Percentiles rank a stretch among this genome's conserved stretches.
phyloP scores from a whole-genome alignment of 2,797 vertebrate species.

The Scleropages formosus region DNA sequence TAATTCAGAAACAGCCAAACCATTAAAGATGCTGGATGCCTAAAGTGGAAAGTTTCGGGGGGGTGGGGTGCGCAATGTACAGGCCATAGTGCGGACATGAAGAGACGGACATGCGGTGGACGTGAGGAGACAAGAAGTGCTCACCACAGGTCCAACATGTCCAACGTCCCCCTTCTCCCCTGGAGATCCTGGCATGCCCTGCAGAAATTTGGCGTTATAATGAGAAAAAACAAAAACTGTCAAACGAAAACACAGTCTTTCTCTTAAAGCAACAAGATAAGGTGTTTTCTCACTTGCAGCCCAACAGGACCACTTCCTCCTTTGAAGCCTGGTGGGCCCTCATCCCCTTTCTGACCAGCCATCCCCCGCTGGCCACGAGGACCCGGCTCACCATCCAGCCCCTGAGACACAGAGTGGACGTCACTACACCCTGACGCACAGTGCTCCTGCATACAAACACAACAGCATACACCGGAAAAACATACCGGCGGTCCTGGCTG shows the following conservation, averaged over 20 bases:
- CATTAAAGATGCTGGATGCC: too few relatives aligned
- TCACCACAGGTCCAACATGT: constrained; percentile 79
- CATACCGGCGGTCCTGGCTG: constrained; percentile 77
- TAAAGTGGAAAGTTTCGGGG: too few relatives aligned
- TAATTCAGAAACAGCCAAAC: too few relatives aligned
- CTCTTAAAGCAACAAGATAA: too few relatives aligned
- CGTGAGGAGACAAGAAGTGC: constrained; percentile 14
- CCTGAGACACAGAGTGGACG: constrained; percentile 59
- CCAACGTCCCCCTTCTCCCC: constrained; percentile 86
- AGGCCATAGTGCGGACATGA: too few relatives aligned
- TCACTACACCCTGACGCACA: background rate
- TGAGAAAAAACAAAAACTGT: background rate
- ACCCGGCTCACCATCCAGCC: constrained; percentile 83
- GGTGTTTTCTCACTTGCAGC: constrained; percentile 69
- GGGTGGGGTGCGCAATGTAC: too few relatives aligned
- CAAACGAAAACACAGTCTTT: background rate
- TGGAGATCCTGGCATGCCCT: constrained; percentile 82
- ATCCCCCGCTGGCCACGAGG: constrained; percentile 85
- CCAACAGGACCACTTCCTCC: constrained; percentile 75
- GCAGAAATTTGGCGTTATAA: constrained; percentile 35
- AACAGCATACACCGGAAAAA: constrained; percentile 31
- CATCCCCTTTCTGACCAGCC: constrained; percentile 87
- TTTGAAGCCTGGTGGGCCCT: constrained; percentile 77
- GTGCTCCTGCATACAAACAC: background rate
- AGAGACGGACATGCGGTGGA: background rate